Evolutionary conservation across 2,797 vertebrate genomes (phyloP).

Genomic region (Macroramphosus scolopax): DNA sequence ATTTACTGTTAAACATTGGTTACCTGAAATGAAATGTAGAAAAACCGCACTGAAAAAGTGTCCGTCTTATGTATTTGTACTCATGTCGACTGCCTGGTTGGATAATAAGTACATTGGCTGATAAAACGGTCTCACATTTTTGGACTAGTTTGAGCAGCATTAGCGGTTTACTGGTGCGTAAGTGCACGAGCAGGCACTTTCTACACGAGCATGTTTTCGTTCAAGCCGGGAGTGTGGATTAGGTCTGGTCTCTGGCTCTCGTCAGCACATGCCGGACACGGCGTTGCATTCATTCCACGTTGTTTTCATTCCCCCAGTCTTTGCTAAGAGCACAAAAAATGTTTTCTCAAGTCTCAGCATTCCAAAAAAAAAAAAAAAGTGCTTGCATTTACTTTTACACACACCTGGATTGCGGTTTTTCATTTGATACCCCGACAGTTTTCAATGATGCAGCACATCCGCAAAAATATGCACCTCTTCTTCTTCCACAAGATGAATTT

Average conservation of each 20-base stretch:
- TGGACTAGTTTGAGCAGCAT: conserved; percentile 24
- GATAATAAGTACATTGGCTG: conserved; percentile 9
- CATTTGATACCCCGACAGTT: conserved; percentile 61
- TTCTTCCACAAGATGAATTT: conserved; percentile 11
- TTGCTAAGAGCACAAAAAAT: conserved; percentile 69
- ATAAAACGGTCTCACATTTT: conserved; percentile 18
- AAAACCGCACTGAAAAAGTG: neutral
- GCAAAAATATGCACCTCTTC: conserved; percentile 33
- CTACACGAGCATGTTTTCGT: conserved; percentile 43
- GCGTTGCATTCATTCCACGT: conserved; percentile 74
- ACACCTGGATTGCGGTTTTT: conserved; percentile 69
- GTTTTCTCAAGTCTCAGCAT: conserved; percentile 73
- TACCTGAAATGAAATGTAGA: neutral
- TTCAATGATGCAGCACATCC: conserved; percentile 44
- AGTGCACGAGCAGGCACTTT: conserved; percentile 50
- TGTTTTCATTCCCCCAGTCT: conserved; percentile 80
- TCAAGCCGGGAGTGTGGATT: conserved; percentile 56
- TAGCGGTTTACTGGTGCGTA: conserved; percentile 31
- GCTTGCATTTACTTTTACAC: conserved; percentile 60
- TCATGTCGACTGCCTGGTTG: neutral
- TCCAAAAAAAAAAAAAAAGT: conserved; percentile 58
- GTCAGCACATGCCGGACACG: conserved; percentile 71
- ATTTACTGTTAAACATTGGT: neutral
- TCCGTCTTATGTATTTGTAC: neutral
- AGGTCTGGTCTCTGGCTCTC: conserved; percentile 75